Evolutionary conservation across 2,113 vertebrate species (phyloP).

Genomic region (Carettochelys insculpta): DNA sequence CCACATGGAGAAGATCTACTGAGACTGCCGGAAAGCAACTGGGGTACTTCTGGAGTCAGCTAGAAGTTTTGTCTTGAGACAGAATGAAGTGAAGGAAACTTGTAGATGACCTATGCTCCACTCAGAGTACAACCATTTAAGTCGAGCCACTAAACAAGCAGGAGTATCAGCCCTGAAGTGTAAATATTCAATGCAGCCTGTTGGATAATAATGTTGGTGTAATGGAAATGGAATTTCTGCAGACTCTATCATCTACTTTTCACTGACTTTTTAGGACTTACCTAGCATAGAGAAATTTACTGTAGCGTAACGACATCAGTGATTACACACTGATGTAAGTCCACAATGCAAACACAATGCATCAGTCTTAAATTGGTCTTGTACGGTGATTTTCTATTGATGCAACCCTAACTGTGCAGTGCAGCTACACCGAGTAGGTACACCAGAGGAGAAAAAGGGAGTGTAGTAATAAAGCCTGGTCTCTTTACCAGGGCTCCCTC

Average conservation of each 20-base stretch:
- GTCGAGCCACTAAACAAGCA: too few relatives aligned
- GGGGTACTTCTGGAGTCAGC: too few relatives aligned
- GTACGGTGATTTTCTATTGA: neutral
- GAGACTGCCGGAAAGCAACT: too few relatives aligned
- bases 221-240: neutral
- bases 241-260: neutral
- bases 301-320: neutral
- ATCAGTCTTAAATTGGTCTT: neutral
- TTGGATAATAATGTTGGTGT: neutral
- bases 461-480: neutral
- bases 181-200: neutral
- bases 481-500: too few relatives aligned
- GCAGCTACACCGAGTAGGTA: neutral
- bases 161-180: neutral
- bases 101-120: too few relatives aligned
- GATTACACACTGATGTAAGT: neutral
- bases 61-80: too few relatives aligned
- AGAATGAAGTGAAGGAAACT: too few relatives aligned
- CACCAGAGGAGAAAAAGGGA: neutral
- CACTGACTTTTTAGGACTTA: neutral
- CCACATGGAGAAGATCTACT: too few relatives aligned
- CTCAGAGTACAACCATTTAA: too few relatives aligned
- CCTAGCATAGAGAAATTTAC: neutral
- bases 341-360: neutral
- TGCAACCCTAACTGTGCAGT: neutral